Evolutionary conservation across 2,113 vertebrate species (phyloP).

Genomic region (Orientallactaga bullata): DNA sequence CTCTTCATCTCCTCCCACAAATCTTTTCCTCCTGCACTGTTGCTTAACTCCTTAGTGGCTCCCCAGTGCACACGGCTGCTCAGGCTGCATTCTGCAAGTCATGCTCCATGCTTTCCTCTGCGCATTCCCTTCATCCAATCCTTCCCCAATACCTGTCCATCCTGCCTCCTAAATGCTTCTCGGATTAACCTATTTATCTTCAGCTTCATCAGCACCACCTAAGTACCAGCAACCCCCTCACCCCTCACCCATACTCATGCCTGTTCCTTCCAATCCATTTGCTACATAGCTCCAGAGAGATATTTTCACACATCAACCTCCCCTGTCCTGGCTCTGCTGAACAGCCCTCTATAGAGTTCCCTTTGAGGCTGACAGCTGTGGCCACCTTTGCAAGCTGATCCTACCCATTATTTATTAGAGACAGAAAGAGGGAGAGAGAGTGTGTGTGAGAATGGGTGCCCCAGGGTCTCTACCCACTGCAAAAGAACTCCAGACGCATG

Average conservation of each 20-base stretch:
- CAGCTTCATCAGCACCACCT: neutral
- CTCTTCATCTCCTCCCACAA: constrained; percentile 45
- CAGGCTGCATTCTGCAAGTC: constrained; percentile 33
- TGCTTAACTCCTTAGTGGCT: constrained; percentile 34
- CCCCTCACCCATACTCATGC: neutral
- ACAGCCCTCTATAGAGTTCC: neutral
- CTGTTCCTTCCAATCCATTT: neutral
- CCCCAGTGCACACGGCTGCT: neutral
- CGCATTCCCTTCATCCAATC: neutral
- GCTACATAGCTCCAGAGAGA: neutral
- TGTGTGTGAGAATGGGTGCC: no score
- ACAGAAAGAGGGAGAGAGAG: no score
- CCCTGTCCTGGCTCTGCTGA: neutral
- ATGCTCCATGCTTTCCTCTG: neutral
- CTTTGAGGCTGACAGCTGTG: neutral
- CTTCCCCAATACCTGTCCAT: neutral
- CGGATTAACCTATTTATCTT: neutral
- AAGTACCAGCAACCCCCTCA: neutral
- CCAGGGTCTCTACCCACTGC: no score
- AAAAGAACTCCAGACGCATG: no score
- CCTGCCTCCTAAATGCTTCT: neutral
- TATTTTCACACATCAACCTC: constrained; percentile 1
- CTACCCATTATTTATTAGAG: no score
- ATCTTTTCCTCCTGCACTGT: neutral
- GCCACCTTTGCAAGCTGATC: neutral